Base-by-base conservation (phyloP, 2,797 vertebrate genomes). In the Basileuterus tristriatus region DNA sequence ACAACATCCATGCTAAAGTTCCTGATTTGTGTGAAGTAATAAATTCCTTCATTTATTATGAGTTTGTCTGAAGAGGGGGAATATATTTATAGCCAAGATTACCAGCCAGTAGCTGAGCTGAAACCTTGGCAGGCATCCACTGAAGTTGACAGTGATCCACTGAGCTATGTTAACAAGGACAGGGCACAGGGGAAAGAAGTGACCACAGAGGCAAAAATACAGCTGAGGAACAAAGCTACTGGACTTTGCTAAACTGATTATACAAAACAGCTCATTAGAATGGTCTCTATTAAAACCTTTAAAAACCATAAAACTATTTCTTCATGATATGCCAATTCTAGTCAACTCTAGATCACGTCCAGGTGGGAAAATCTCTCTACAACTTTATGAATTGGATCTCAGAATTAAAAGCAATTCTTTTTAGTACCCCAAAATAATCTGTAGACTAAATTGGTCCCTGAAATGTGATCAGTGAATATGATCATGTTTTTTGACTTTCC, bases 331-430 rank as follows among this genome's bases (percentile, higher is more conserved):
- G 36, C 43, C n/a, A 81, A 34, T 37, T 88, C 62, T 60, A 71
- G 74, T 74, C 63, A 93, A 78, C 93, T 91, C 74, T 47, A 91
- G 41, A 81, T 86, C 52, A 83, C 94, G 36, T 60, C 27, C 46
- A 46, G 59, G 70, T 93, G 13, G 39, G 11, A 65, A 90, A 26
- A 69, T 64, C 50, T 67, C 36, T 79, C 41, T 2, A 32, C 23
- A 67, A 29, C 9, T 76, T 81, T 41, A 76, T 32, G 4, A 36
- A 83, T 17, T 37, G 11, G 5, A 93, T 58, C 94, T 70, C 53
- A 67, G 84, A 70, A 77, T 87, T 47, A 95, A 85, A 85, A 44
- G 19, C 3, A 82, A 46, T 71, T 59, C 69, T 13, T 4, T 52
- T 50, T 60, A 68, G 21, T 37, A 74, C 4, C 7, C 29, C 17